Evolutionary conservation across 1,140 invertebrate genomes (phyloP).

Genomic region (Vanessa atalanta): DNA sequence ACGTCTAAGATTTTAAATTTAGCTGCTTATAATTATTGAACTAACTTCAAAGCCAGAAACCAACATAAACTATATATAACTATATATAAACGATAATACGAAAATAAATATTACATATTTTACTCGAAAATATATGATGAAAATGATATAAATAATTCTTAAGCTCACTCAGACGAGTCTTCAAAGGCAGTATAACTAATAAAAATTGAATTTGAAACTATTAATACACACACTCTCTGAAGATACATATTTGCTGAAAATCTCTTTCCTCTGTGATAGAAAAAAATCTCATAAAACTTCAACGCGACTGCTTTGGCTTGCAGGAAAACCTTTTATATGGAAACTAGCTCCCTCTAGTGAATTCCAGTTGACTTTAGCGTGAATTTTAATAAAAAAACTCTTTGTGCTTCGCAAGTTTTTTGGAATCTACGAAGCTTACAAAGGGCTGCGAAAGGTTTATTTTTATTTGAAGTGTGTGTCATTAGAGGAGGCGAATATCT

Average conservation of each 20-base stretch:
- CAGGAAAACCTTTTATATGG: conserved; percentile 2
- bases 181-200: too few species aligned
- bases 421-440: background rate
- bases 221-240: too few species aligned
- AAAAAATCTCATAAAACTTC: background rate
- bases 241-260: background rate
- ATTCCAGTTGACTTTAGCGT: conserved; percentile 2
- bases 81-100: too few species aligned
- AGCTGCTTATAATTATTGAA: too few species aligned
- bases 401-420: background rate
- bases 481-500: background rate
- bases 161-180: too few species aligned
- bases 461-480: background rate
- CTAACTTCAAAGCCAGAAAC: too few species aligned
- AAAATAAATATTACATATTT: too few species aligned
- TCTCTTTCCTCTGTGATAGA: background rate
- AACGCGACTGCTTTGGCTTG: background rate
- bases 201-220: too few species aligned
- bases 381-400: conserved; percentile 3
- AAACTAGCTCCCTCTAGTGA: conserved; percentile 1
- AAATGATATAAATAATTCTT: too few species aligned
- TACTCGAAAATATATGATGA: too few species aligned
- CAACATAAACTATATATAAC: too few species aligned
- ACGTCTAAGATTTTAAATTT: too few species aligned
- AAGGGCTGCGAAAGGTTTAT: background rate